Percentiles rank a stretch among this genome's conserved stretches.
These are phyloP conservation scores for Myotis vivesi DNA, from an alignment of 2,797 vertebrate species.

Conservation along the genomic window DNA sequence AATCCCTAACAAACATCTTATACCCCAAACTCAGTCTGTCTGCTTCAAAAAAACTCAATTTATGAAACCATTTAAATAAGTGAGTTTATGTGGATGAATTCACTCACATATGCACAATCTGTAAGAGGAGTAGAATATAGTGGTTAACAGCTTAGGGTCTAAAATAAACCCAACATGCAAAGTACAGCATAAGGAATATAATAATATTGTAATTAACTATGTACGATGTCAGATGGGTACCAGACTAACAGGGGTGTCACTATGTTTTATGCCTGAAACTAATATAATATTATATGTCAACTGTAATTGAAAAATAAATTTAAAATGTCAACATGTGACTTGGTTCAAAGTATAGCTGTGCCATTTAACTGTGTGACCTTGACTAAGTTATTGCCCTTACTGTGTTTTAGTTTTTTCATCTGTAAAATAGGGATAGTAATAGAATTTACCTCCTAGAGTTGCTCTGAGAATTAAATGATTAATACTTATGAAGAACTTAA, in stretches of 20 bases:
- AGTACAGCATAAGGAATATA: neutral
- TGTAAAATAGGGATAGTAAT: neutral
- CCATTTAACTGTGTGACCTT: neutral
- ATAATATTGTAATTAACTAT: neutral
- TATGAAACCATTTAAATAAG: constrained; percentile 5
- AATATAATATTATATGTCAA: neutral
- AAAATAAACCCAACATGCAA: neutral
- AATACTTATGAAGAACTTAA: neutral
- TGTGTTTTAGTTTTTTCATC: neutral
- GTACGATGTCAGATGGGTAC: neutral
- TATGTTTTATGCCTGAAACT: neutral
- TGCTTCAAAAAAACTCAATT: neutral
- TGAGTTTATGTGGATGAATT: neutral
- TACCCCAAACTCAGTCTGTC: neutral
- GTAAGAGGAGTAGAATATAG: neutral
- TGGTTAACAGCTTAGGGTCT: neutral
- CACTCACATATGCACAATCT: neutral
- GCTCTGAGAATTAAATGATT: neutral
- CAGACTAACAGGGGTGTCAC: neutral
- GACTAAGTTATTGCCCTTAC: neutral
- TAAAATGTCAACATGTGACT: neutral
- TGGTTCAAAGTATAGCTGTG: neutral
- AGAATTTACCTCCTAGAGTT: neutral
- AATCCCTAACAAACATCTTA: neutral
- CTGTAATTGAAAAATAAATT: neutral